Evolutionary conservation across 2,113 vertebrate genomes (phyloP).

Genomic region (Leucopsar rothschildi): DNA sequence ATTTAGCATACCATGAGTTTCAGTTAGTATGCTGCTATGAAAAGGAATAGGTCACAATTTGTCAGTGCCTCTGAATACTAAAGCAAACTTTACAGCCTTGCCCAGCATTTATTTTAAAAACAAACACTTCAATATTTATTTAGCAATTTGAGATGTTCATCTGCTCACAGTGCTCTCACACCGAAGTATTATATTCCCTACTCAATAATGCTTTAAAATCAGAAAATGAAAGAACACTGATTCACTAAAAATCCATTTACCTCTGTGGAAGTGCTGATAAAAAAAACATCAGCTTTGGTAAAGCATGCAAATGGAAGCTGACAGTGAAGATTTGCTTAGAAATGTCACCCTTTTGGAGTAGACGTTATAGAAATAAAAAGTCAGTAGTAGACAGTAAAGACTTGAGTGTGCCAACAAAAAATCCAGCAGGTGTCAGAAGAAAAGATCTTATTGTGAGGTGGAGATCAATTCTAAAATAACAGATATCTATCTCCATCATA

Average conservation of each 20-base stretch:
- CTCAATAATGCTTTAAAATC: background rate
- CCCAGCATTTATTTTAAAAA: constrained; percentile 9
- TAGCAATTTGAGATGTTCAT: constrained; percentile 20
- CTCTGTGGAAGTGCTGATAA: background rate
- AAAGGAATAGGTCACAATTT: background rate
- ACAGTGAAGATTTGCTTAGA: background rate
- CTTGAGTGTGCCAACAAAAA: background rate
- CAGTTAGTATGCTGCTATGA: background rate
- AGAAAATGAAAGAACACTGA: background rate
- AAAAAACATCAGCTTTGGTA: background rate
- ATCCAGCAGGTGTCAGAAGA: background rate
- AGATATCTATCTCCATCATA: constrained; percentile 63
- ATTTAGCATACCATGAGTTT: background rate
- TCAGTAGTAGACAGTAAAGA: background rate
- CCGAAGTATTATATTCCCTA: background rate
- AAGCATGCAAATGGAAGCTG: background rate
- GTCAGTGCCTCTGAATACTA: background rate
- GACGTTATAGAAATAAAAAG: background rate
- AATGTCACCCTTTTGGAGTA: background rate
- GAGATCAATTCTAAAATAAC: constrained; percentile 61
- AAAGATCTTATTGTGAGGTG: constrained; percentile 2
- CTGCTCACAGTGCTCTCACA: background rate
- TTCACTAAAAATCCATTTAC: constrained; percentile 2
- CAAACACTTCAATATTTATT: constrained; percentile 38
- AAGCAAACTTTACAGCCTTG: background rate